Percentiles rank a stretch among this genome's conserved stretches.
These are phyloP conservation scores for Urechis unicinctus DNA, from an alignment of 2,888 invertebrate species.

Conservation along the genomic window DNA sequence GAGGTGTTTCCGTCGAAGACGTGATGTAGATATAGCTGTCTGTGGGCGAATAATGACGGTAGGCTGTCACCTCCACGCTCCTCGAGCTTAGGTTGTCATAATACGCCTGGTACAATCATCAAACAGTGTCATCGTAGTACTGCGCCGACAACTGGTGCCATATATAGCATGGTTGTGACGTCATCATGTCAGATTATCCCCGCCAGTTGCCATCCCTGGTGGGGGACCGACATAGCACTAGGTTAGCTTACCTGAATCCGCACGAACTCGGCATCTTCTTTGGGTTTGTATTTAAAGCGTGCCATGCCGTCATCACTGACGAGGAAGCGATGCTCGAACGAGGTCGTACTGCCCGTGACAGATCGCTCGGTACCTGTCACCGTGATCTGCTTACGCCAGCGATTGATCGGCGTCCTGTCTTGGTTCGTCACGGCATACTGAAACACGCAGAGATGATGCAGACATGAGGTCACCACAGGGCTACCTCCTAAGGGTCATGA, in stretches of 20 bases:
- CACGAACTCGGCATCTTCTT: slow-evolving; percentile 23
- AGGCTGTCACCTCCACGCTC: slow-evolving; percentile 25
- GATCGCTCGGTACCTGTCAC: slow-evolving; percentile 12
- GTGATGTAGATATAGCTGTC: slow-evolving; percentile 78
- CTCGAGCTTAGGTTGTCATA: slow-evolving; percentile 10
- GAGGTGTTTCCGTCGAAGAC: slow-evolving; percentile 65
- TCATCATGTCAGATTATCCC: no score
- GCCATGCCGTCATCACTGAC: slow-evolving; percentile 35
- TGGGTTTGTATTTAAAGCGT: slow-evolving; percentile 19
- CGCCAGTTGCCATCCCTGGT: no score
- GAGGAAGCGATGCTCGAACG: slow-evolving; percentile 24
- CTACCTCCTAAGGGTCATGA: no score
- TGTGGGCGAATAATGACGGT: slow-evolving; percentile 68
- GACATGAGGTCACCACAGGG: no score
- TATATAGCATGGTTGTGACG: no score
- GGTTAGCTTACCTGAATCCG: no score
- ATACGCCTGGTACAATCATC: slow-evolving; percentile 9
- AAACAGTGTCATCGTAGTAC: no score
- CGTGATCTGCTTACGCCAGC: slow-evolving; percentile 24
- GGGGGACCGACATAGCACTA: no score
- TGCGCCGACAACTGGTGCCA: no score
- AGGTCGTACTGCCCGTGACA: slow-evolving; percentile 3
- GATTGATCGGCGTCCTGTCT: slow-evolving; percentile 65
- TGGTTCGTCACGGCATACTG: slow-evolving; percentile 79
- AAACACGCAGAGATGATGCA: not conserved